These are phyloP conservation scores for Stichodactyla mertensii DNA, from an alignment of 64 coral and sea anemone genomes.

Conservation along the genomic window DNA sequence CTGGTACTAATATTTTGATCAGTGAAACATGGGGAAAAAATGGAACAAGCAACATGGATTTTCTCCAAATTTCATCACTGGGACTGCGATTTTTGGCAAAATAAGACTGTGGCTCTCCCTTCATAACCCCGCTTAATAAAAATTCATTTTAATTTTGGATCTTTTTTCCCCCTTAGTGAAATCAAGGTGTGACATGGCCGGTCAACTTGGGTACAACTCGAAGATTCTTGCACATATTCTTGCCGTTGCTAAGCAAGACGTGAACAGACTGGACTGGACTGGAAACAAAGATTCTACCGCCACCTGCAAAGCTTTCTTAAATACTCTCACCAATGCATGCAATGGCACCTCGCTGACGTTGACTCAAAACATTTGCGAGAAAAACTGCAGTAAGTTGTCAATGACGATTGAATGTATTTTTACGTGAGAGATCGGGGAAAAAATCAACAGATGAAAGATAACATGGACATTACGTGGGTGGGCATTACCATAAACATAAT, in stretches of 20 bases:
- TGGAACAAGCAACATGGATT: too few relatives aligned
- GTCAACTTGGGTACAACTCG: background rate
- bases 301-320: slow-evolving; percentile 32
- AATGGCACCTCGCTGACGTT: background rate
- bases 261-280: slow-evolving; percentile 2
- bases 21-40: too few relatives aligned
- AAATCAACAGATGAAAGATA: too few relatives aligned
- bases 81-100: too few relatives aligned
- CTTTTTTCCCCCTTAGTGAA: slow-evolving; percentile 1
- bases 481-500: too few relatives aligned
- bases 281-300: slow-evolving; percentile 15
- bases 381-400: slow-evolving; percentile 39
- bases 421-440: background rate
- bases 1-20: too few relatives aligned
- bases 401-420: background rate
- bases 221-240: slow-evolving; percentile 15
- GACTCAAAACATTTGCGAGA: slow-evolving; percentile 29
- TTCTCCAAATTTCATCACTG: too few relatives aligned
- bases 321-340: slow-evolving; percentile 9
- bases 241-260: background rate
- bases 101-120: too few relatives aligned
- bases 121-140: too few relatives aligned
- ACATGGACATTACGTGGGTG: too few relatives aligned
- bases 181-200: slow-evolving; percentile 22
- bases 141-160: background rate